Conservation (phyloP, 1,140 invertebrate genomes). For the Pseudomyrmex sp. region DNA sequence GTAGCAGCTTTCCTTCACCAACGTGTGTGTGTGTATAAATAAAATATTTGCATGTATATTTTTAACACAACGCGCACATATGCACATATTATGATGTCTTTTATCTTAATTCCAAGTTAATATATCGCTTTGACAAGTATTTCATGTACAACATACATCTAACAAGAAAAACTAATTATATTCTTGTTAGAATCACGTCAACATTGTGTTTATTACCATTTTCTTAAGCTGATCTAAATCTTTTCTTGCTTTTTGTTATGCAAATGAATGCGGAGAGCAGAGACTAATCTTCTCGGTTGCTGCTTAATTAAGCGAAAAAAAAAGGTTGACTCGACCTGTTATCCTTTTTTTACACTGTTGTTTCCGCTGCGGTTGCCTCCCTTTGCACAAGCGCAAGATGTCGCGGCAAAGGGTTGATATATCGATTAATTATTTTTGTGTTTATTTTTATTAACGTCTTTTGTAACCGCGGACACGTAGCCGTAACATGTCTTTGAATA, state of each 20-base stretch:
- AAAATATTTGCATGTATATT: too few relatives aligned
- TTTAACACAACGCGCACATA: too few relatives aligned
- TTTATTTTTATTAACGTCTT: slow-evolving; percentile 29
- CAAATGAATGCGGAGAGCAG: slow-evolving; percentile 40
- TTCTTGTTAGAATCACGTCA: neutral
- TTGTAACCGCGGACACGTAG: neutral
- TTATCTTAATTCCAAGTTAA: too few relatives aligned
- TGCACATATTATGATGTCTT: too few relatives aligned
- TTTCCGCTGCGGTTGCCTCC: slow-evolving; percentile 16
- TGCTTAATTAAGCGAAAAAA: slow-evolving; percentile 26
- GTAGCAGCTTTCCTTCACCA: neutral
- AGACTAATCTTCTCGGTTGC: slow-evolving; percentile 9
- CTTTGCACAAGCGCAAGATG: slow-evolving; percentile 42
- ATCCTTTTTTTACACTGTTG: slow-evolving; percentile 42
- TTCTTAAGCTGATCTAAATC: slow-evolving; percentile 7
- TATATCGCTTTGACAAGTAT: too few relatives aligned
- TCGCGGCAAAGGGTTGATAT: slow-evolving; percentile 44
- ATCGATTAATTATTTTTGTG: slow-evolving; percentile 59
- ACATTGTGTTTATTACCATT: neutral
- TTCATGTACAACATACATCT: too few relatives aligned
- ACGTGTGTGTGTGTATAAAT: neutral
- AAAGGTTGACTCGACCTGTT: neutral
- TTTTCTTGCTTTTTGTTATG: slow-evolving; percentile 14
- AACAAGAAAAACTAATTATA: too few relatives aligned
- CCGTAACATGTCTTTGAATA: slow-evolving; percentile 29